Conservation (phyloP, 2,888 invertebrate genomes). For the Amphimallon solstitiale region DNA sequence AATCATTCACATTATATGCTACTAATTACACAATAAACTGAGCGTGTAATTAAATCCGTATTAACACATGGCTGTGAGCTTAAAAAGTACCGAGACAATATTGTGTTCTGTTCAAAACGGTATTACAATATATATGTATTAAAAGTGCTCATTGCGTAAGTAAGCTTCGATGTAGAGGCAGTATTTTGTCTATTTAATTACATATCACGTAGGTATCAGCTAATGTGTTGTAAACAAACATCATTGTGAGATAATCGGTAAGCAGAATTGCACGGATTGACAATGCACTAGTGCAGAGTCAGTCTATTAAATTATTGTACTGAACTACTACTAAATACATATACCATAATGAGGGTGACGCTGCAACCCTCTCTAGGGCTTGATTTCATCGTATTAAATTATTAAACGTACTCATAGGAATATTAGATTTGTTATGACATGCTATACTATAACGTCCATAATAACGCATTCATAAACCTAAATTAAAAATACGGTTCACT, state of each 20-base stretch:
- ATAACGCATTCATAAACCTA: too few species aligned
- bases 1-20: too few species aligned
- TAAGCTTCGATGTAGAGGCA: background rate
- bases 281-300: slow-evolving; percentile 13
- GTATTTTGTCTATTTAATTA: background rate
- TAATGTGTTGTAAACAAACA: slow-evolving; percentile 13
- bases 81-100: too few species aligned
- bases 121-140: too few species aligned
- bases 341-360: slow-evolving; percentile 23
- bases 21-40: too few species aligned
- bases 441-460: background rate
- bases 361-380: slow-evolving; percentile 16
- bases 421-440: slow-evolving; percentile 12
- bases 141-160: too few species aligned
- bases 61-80: too few species aligned
- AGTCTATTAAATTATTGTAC: slow-evolving; percentile 36
- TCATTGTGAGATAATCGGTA: slow-evolving; percentile 14
- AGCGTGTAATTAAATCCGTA: too few species aligned
- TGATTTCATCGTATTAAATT: slow-evolving; percentile 36
- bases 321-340: slow-evolving; percentile 36
- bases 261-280: background rate
- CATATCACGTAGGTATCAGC: background rate
- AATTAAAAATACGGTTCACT: too few species aligned
- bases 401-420: slow-evolving; percentile 26
- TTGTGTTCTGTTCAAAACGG: too few species aligned